These are phyloP conservation scores for Physeter macrocephalus DNA, from an alignment of 2,113 vertebrate genomes.

Conservation along the genomic window DNA sequence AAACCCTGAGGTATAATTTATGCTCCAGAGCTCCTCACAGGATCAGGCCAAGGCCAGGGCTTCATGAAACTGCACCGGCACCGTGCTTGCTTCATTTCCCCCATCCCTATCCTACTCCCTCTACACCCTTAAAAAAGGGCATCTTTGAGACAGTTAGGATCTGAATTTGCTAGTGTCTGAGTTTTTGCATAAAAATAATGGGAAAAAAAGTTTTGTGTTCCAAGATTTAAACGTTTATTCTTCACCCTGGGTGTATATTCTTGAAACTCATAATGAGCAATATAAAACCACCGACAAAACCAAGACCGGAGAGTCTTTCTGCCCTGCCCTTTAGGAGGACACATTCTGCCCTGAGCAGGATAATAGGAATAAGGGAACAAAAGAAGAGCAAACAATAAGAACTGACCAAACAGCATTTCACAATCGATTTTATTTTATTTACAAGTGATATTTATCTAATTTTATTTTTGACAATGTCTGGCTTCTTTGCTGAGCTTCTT, in stretches of 20 bases:
- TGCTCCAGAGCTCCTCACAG: background rate
- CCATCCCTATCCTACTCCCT: background rate
- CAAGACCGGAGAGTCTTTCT: background rate
- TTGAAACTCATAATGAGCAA: background rate
- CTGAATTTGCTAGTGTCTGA: background rate
- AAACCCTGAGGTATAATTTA: background rate
- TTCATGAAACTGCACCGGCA: background rate
- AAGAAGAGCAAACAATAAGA: background rate
- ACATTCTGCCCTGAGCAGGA: background rate
- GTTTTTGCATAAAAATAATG: background rate
- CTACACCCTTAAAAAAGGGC: background rate
- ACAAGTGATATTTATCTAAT: background rate
- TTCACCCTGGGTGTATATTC: background rate
- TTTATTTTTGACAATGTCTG: background rate
- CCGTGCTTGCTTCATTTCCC: background rate
- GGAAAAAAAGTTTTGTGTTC: background rate
- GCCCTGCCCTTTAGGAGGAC: background rate
- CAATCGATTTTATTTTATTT: background rate
- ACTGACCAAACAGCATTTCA: background rate
- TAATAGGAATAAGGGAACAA: background rate
- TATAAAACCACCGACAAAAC: background rate
- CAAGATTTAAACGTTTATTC: background rate
- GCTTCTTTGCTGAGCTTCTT: slow-evolving; percentile 8
- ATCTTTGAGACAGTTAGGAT: background rate
- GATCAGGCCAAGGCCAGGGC: background rate